Conservation (phyloP, 1,140 invertebrate genomes). For the Rhysida immarginata region DNA sequence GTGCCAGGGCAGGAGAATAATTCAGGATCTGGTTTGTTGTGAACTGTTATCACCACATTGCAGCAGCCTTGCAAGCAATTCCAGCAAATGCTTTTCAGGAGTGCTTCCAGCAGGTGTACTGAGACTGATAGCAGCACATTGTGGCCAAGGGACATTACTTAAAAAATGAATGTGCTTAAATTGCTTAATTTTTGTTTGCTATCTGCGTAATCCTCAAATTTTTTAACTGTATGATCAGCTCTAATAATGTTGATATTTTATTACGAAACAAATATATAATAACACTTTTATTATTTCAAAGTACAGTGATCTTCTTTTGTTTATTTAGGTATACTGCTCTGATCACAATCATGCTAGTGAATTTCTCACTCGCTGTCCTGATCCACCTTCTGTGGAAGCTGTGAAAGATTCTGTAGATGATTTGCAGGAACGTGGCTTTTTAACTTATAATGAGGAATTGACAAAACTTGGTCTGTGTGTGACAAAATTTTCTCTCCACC, state of each 20-base stretch:
- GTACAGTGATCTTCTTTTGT: not conserved
- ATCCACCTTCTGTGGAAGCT: not conserved
- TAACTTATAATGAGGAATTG: not conserved
- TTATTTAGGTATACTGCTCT: not conserved
- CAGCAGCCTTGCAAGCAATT: too few relatives aligned
- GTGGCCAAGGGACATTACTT: not conserved
- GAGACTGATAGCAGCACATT: not conserved
- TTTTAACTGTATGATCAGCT: not conserved
- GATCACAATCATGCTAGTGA: not conserved
- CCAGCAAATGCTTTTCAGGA: too few relatives aligned
- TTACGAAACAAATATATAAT: not conserved
- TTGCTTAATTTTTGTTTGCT: not conserved
- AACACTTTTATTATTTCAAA: not conserved
- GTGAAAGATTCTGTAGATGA: not conserved
- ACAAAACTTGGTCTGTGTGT: not conserved
- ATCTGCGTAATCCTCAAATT: not conserved
- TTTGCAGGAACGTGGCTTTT: not conserved
- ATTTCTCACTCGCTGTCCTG: not conserved
- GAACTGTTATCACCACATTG: too few relatives aligned
- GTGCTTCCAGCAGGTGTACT: not conserved
- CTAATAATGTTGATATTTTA: not conserved
- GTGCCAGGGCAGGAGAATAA: too few relatives aligned
- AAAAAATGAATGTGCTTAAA: not conserved
- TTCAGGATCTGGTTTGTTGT: too few relatives aligned
- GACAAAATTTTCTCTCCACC: not conserved